Evolutionary conservation across 30 jellyfish, hydroid and myxozoan species (phyloP), one percentile per base, ranked within the genome.

Genomic region (Rhopilema esculentum): DNA sequence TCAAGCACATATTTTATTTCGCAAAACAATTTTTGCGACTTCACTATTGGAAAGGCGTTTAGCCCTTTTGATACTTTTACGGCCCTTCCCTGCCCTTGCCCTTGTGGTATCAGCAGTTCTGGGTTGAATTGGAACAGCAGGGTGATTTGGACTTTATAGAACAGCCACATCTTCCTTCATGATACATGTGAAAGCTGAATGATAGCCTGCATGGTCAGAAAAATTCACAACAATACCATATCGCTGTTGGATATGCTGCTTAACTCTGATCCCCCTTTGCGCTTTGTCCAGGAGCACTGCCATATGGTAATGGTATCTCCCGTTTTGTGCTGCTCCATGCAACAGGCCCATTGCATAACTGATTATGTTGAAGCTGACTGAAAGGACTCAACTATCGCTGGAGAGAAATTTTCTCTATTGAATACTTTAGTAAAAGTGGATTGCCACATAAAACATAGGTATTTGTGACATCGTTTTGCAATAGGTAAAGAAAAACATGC

Each of bases 311-410:
- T 67, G 91, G 32, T 4, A 1, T 7, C 52, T 0, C 79, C 79
- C 53, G 57, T 67, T 67, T 21, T 81, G 57, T 81, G 91, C 27
- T 27, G 0, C 72, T 81, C 91, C 83, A 27, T 81, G 26, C 91
- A 81, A 72, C 91, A 81, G 23, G 72, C 84, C 84, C 84, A 81
- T 26, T 81, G 72, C 52, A 25, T 66, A 26, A 81, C 85, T 28
- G 29, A 25, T 25, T 69, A 20, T 70, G 29, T 20, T 64, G 73
- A 8, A 15, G 27, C 77, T 24, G 61, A 21, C 24, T 49, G 30
- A 21, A 78, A 78, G 6, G 66, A 53, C 24, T 51, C 79, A 0
- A 78, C 80, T 1, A 78, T 49, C 15, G 88, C 88, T 7, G 27
- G 4, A 18, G 79, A 77, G 29, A 50, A 57, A 0, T 20, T 19